Evolutionary conservation across 2,797 vertebrate genomes (phyloP).

Genomic region (Dryobates pubescens): DNA sequence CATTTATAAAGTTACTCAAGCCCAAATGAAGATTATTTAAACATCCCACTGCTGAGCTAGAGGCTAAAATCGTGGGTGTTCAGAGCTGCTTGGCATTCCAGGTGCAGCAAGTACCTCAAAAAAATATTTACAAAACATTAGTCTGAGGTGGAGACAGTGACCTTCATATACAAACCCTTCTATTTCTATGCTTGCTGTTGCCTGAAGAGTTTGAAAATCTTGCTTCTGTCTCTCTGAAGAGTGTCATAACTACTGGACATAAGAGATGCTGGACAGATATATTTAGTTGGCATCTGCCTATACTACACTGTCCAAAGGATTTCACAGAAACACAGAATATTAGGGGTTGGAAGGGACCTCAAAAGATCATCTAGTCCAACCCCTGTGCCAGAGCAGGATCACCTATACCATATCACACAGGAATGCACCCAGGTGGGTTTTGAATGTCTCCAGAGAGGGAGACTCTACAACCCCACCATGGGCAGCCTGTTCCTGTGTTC

Average conservation of each 20-base stretch:
- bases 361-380: no score
- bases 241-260: neutral
- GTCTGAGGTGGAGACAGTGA: neutral
- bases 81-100: neutral
- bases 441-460: no score
- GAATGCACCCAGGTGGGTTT: no score
- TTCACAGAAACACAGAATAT: neutral
- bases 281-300: neutral
- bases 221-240: neutral
- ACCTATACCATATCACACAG: no score
- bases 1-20: neutral
- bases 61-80: neutral
- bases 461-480: no score
- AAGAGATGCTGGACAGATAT: neutral
- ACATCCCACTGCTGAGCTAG: no score
- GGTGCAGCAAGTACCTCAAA: neutral
- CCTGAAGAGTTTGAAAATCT: neutral
- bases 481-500: no score
- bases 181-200: neutral
- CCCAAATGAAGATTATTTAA: neutral
- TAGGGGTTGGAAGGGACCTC: no score
- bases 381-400: no score
- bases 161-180: neutral
- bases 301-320: neutral
- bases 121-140: neutral